phyloP scores from a whole-genome alignment of 2,797 vertebrate genomes.

The Delichon dasypus region DNA sequence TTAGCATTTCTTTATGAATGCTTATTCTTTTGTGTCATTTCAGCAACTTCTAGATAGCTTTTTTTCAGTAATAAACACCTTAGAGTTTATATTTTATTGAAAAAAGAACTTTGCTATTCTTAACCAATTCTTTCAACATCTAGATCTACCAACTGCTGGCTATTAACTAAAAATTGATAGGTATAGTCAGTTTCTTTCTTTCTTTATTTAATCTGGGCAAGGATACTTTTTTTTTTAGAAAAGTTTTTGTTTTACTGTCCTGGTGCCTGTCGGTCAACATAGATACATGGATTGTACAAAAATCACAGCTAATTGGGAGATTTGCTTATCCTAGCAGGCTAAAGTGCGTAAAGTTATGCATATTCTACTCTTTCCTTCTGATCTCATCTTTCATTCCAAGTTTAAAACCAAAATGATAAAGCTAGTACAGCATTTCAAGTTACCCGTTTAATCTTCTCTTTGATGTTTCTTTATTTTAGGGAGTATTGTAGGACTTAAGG shows the following conservation, averaged over 20 bases:
- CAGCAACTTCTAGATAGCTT: background rate
- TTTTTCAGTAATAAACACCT: background rate
- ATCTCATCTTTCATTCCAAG: background rate
- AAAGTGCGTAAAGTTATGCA: background rate
- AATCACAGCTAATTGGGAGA: background rate
- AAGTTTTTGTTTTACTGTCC: background rate
- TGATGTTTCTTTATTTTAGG: slow-evolving; percentile 74
- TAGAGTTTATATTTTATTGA: background rate
- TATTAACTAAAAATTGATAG: background rate
- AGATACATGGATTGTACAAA: background rate
- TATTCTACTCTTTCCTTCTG: background rate
- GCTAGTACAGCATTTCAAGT: background rate
- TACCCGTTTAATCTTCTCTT: background rate
- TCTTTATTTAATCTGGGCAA: background rate
- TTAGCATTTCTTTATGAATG: background rate
- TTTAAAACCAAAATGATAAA: background rate
- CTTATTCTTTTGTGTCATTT: background rate
- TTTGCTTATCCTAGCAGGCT: background rate
- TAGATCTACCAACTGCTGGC: background rate
- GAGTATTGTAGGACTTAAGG: slow-evolving; percentile 88
- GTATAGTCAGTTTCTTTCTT: background rate
- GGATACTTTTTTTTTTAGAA: background rate
- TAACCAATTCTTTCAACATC: background rate
- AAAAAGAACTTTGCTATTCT: background rate
- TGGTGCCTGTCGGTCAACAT: background rate